Base-by-base conservation (phyloP, 1,140 invertebrate genomes). In the Globodera ellingtonae region DNA sequence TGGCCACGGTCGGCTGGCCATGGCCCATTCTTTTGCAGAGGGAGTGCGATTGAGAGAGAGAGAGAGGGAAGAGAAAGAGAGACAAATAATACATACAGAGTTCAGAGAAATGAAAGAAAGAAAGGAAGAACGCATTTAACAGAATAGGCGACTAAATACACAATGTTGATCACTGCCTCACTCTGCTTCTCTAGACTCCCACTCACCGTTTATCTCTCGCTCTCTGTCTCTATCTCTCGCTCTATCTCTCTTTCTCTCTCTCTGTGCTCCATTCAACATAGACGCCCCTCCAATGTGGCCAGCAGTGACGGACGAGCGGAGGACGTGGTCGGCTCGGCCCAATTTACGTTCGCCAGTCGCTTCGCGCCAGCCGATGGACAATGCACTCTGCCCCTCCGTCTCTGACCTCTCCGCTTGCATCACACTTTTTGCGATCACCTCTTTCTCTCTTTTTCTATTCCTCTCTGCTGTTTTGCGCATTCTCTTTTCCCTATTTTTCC, bases 311-410 rank as follows among this genome's bases (percentile, higher is more conserved):
- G 56, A 62, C 56, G 56, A 15, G 15, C 52, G 52, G 56, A 62
- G n/a, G 56, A 62, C 56, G 56, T 62, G 56, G 56, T 62, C 13
- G 13, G 13, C 56, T 62, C 13, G 56, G 56, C 56, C 56, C 56
- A 18, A 62, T 62, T 62, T 62, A 15, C 18, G 56, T 62, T 62
- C 56, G 56, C 56, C 56, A 18, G 18, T 15, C 56, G 56, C 56
- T 62, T 62, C 56, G 56, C 56, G 56, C 56, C 56, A 62, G 56
- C 56, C 56, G 56, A 62, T 62, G 56, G 56, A 62, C 56, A 62
- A 10, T 18, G 56, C 35, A 35, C 35, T 35, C 35, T 35, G 35
- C 35, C 35, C 35, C 35, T 35, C 35, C 35, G 35, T 35, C 35
- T 35, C 35, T 35, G 35, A 35, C 35, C 35, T 35, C 35, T 35